A percentile compares a stretch with the other conserved stretches of the same genome.
Evolutionary conservation across 2,888 invertebrate species (phyloP).

Genomic region (Lydus trimaculatus): DNA sequence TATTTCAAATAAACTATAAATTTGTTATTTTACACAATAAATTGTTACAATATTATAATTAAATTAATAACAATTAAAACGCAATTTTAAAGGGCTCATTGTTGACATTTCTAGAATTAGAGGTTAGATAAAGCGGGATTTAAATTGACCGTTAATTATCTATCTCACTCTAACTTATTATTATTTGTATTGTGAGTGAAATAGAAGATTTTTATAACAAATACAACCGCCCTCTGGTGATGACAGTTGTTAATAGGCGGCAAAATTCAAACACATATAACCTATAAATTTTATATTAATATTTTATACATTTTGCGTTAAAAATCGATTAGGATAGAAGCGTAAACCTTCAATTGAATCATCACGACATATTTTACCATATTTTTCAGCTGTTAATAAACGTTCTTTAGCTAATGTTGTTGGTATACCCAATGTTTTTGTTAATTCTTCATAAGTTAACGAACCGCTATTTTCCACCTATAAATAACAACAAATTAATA

Average conservation of each 20-base stretch:
- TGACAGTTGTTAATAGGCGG: not conserved
- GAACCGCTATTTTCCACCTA: constrained; percentile 75
- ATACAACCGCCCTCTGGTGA: not conserved
- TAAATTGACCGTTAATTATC: not conserved
- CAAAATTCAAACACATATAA: not conserved
- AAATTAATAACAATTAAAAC: too few relatives aligned
- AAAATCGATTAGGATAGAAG: constrained; percentile 92
- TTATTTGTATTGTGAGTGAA: not conserved
- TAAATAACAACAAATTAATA: constrained; percentile 41
- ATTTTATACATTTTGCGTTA: constrained; percentile 58
- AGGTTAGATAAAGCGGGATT: constrained; percentile 25
- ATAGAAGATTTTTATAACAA: not conserved
- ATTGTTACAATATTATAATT: too few relatives aligned
- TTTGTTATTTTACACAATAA: not conserved
- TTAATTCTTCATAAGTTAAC: constrained; percentile 86
- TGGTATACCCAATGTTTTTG: constrained; percentile 83
- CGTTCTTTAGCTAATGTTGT: constrained; percentile 90
- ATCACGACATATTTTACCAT: constrained; percentile 90
- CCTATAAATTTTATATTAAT: not conserved
- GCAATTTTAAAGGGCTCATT: not conserved
- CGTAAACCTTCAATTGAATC: constrained; percentile 94
- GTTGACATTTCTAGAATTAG: constrained; percentile 25
- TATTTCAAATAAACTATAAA: not conserved
- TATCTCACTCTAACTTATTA: not conserved
- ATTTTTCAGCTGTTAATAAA: constrained; percentile 84